These are phyloP conservation scores for Morpho achilles DNA, from an alignment of 2,888 invertebrate species.

Conservation along the genomic window DNA sequence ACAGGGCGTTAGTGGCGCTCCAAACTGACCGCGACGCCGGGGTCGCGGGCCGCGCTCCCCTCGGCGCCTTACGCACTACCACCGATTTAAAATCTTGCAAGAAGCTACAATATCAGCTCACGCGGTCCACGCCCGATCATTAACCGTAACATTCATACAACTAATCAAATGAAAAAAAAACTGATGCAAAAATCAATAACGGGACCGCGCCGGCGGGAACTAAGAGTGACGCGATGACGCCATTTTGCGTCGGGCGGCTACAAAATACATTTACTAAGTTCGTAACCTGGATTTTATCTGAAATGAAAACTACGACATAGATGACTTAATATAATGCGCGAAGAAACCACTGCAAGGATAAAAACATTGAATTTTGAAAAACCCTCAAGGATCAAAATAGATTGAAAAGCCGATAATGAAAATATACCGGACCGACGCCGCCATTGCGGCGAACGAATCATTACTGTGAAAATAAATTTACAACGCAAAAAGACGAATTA, in stretches of 20 bases:
- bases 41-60: conserved; percentile 23
- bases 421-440: conserved; percentile 68
- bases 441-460: conserved; percentile 59
- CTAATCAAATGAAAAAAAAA: conserved; percentile 40
- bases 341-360: conserved; percentile 57
- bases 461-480: conserved; percentile 50
- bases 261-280: conserved; percentile 50
- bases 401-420: conserved; percentile 59
- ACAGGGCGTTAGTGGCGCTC: conserved; percentile 77
- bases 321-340: conserved; percentile 49
- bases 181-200: conserved; percentile 53
- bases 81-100: conserved; percentile 77
- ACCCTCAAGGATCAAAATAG: conserved; percentile 61
- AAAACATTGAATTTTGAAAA: conserved; percentile 69
- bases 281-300: conserved; percentile 59
- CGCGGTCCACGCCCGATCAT: conserved; percentile 36
- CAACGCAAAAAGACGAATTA: conserved; percentile 31
- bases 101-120: conserved; percentile 40
- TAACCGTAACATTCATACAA: conserved; percentile 48
- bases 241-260: conserved; percentile 75
- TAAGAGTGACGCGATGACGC: conserved; percentile 73
- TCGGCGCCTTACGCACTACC: conserved; percentile 43
- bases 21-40: conserved; percentile 58
- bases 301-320: conserved; percentile 68
- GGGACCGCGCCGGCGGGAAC: conserved; percentile 63